phyloP scores from a whole-genome alignment of 2,797 vertebrate species.

The Poliocrania exsul region DNA sequence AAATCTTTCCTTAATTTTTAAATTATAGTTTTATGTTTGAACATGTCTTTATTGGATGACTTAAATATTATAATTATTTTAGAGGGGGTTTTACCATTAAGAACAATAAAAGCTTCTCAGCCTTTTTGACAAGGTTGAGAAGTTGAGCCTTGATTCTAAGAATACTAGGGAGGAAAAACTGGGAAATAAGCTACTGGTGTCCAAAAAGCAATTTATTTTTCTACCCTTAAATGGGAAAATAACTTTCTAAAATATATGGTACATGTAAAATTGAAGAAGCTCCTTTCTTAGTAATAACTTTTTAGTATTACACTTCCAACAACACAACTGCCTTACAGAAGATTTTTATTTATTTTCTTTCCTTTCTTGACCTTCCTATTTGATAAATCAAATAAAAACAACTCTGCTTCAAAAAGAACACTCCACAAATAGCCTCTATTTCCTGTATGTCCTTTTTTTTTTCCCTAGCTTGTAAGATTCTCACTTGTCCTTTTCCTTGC shows the following conservation, averaged over 20 bases:
- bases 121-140: background rate
- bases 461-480: background rate
- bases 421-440: background rate
- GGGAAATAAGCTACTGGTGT: background rate
- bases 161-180: rapidly evolving
- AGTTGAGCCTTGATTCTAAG: background rate
- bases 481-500: rapidly evolving
- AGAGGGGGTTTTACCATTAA: background rate
- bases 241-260: background rate
- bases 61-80: background rate
- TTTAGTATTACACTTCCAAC: background rate
- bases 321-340: background rate
- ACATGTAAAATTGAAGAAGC: background rate
- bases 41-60: background rate
- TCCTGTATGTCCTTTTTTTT: background rate
- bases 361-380: background rate
- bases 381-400: background rate
- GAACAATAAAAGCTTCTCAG: background rate
- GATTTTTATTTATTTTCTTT: background rate
- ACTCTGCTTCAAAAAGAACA: background rate
- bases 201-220: background rate
- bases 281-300: background rate
- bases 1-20: background rate
- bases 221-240: background rate
- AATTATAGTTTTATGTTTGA: background rate